phyloP scores from a whole-genome alignment of 2,888 invertebrate genomes.

The Ochropacha duplaris region DNA sequence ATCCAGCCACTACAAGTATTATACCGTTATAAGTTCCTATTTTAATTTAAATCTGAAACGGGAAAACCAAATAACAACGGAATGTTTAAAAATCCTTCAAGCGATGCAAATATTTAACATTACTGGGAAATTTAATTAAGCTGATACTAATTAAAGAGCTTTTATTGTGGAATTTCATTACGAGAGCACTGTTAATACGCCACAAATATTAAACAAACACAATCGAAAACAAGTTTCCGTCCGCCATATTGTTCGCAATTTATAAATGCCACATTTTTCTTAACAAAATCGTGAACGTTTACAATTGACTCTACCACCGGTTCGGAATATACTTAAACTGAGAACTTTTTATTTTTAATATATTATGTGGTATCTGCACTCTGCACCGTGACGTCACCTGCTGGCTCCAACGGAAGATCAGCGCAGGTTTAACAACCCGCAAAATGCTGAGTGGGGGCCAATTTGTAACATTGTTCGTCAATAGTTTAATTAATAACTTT shows the following conservation, averaged over 20 bases:
- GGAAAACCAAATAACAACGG: slow-evolving; percentile 37
- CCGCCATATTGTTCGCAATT: not conserved
- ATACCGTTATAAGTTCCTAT: slow-evolving; percentile 7
- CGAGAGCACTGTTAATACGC: not conserved
- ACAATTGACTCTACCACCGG: no score
- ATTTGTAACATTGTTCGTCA: no score
- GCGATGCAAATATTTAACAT: slow-evolving; percentile 45
- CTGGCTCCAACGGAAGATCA: no score
- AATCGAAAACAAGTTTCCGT: not conserved
- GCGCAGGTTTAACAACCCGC: no score
- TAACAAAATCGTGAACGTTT: no score
- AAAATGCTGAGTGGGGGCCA: no score
- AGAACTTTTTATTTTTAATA: no score
- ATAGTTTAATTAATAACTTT: no score
- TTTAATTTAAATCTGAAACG: slow-evolving; percentile 32
- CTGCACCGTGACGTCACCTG: no score
- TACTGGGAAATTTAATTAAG: slow-evolving; percentile 49
- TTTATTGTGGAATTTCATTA: slow-evolving; percentile 35
- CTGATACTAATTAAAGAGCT: slow-evolving; percentile 50
- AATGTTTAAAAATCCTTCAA: slow-evolving; percentile 42
- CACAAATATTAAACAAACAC: not conserved
- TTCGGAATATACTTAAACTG: no score
- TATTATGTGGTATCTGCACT: no score
- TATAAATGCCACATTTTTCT: not conserved
- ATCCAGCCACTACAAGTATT: not conserved